Evolutionary conservation across 2,888 invertebrate genomes (phyloP), one percentile per base, ranked within the genome.

Genomic region (Dromius quadrimaculatus): DNA sequence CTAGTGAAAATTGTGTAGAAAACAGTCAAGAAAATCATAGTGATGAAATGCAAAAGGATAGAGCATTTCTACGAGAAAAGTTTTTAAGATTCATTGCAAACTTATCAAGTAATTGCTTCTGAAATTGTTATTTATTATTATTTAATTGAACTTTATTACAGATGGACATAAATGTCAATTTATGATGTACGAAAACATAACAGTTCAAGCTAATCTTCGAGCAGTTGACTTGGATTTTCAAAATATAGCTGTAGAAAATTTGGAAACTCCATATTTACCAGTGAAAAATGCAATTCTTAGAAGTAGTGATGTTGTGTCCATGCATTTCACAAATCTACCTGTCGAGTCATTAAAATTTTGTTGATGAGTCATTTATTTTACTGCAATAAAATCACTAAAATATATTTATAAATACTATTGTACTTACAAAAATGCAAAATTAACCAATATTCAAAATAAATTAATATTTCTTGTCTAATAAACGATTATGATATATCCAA

Each of bases 221-320:
- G 79, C 79, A 13, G 77, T 81, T 45, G 79, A 81, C 74, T 73
- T 77, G 6, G 65, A 77, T 72, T 79, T 79, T 74, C 76, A 80
- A 72, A 78, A 79, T 72, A 71, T 81, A n/a, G 65, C 81, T 17
- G 79, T 81, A 1, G 79, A 81, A 73, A 76, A 81, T 74, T 74
- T 82, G 19, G 71, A 74, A 59, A 80, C 81, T 19, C 78, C 79
- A 15, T 72, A 74, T 54, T 76, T 69, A 50, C 65, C 74, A 5
- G 68, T 80, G 17, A 73, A 75, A 50, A 75, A 71, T 36, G 80
- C 80, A 19, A 76, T 79, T 61, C 72, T 82, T 43, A 75, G 81
- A 73, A 76, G 78, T 15, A 77, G 73, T 71, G 82, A 82, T 76
- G 77, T 82, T 41, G 76, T 77, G 71, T 77, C 76, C 3, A 75